Percentiles rank a stretch among this genome's conserved stretches.
These are phyloP conservation scores for Meganola albula DNA, from an alignment of 2,888 invertebrate species.

Conservation along the genomic window DNA sequence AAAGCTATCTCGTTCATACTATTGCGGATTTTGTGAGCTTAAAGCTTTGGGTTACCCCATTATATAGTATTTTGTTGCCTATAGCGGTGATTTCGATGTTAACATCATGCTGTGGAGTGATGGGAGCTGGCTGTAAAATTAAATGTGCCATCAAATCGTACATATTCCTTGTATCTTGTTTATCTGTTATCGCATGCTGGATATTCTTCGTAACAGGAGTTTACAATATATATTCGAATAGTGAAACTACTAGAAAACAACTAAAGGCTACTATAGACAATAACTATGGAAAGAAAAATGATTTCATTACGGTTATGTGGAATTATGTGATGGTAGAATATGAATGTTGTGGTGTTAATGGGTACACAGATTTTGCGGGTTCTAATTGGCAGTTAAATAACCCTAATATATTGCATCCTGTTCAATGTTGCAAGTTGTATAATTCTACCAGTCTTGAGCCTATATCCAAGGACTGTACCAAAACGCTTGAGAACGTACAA, in stretches of 20 bases:
- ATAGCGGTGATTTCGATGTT: slow-evolving; percentile 45
- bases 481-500: slow-evolving; percentile 24
- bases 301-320: slow-evolving; percentile 52
- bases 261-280: slow-evolving; percentile 38
- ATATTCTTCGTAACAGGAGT: slow-evolving; percentile 54
- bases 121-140: slow-evolving; percentile 58
- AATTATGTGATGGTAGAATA: slow-evolving; percentile 56
- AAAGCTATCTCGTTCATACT: slow-evolving; percentile 42
- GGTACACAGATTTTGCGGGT: slow-evolving; percentile 47
- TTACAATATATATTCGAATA: slow-evolving; percentile 56
- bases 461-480: slow-evolving; percentile 43
- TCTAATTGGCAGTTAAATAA: slow-evolving; percentile 50
- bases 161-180: slow-evolving; percentile 48
- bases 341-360: slow-evolving; percentile 57
- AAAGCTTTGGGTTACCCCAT: slow-evolving; percentile 52
- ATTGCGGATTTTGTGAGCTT: slow-evolving; percentile 56
- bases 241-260: slow-evolving; percentile 37
- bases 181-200: slow-evolving; percentile 47
- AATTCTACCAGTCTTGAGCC: slow-evolving; percentile 44
- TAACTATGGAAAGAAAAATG: slow-evolving; percentile 55
- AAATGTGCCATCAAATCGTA: slow-evolving; percentile 64
- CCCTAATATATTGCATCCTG: slow-evolving; percentile 42
- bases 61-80: slow-evolving; percentile 51
- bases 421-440: slow-evolving; percentile 53
- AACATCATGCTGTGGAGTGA: slow-evolving; percentile 61